Conservation (phyloP, 2,888 invertebrate genomes). For the Acronicta alni region DNA sequence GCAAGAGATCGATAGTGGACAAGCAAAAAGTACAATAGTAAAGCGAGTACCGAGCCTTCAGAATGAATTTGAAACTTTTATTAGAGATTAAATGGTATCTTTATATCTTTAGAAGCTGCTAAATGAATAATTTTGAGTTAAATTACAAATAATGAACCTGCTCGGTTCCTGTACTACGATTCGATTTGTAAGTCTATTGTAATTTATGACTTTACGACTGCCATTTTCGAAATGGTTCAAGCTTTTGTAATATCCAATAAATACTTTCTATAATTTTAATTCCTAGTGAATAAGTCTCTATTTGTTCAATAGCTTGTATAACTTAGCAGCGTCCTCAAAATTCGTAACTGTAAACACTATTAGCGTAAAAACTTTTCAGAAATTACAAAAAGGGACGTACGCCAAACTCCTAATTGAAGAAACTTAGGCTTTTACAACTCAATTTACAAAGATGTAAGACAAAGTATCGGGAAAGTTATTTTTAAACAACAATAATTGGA, state of each 20-base stretch:
- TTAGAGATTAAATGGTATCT: slow-evolving; percentile 38
- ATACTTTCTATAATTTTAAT: neutral
- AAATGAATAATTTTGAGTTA: too few species aligned
- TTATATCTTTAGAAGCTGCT: slow-evolving; percentile 3
- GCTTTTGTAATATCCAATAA: too few species aligned
- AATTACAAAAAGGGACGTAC: slow-evolving; percentile 32
- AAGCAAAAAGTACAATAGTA: slow-evolving; percentile 15
- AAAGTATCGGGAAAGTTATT: slow-evolving; percentile 44
- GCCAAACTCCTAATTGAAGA: slow-evolving; percentile 50
- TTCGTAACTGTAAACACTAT: slow-evolving; percentile 31
- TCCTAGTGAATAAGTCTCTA: neutral
- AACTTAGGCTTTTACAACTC: slow-evolving; percentile 54
- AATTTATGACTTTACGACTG: too few species aligned
- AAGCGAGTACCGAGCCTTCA: slow-evolving; percentile 48
- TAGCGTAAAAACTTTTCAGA: slow-evolving; percentile 29
- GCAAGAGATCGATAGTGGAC: slow-evolving; percentile 23
- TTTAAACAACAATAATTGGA: slow-evolving; percentile 46
- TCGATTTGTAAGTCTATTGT: too few species aligned
- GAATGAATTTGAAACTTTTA: slow-evolving; percentile 20
- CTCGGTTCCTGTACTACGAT: too few species aligned
- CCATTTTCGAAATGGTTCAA: too few species aligned
- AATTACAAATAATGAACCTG: too few species aligned
- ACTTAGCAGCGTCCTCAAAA: slow-evolving; percentile 12
- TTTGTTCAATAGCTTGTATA: slow-evolving; percentile 7
- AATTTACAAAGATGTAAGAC: slow-evolving; percentile 55